phyloP scores from a whole-genome alignment of 2,797 vertebrate genomes.

The Myripristis jacobus region DNA sequence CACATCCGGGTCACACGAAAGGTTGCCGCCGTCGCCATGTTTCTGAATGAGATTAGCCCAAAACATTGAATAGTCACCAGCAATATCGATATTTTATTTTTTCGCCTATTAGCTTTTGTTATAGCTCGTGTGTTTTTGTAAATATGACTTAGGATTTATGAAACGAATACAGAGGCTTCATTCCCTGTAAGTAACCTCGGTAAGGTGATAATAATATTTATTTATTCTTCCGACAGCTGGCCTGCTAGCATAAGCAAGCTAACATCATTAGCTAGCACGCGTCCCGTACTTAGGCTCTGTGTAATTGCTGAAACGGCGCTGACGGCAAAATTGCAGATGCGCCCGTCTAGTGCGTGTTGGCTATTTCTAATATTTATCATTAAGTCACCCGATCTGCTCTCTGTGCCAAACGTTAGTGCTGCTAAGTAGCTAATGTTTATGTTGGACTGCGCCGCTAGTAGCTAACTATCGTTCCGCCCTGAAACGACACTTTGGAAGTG shows the following conservation, averaged over 20 bases:
- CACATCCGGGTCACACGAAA: slow-evolving; percentile 79
- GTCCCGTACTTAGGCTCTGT: slow-evolving; percentile 22
- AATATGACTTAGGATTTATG: slow-evolving; percentile 71
- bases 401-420: neutral
- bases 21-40: slow-evolving; percentile 80
- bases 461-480: slow-evolving; percentile 48
- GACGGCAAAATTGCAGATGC: neutral
- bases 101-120: slow-evolving; percentile 44
- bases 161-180: slow-evolving; percentile 49
- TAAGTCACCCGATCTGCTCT: accelerated
- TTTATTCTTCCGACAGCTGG: slow-evolving; percentile 56
- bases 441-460: slow-evolving; percentile 2
- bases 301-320: slow-evolving; percentile 33
- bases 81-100: slow-evolving; percentile 69
- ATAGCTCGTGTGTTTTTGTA: slow-evolving; percentile 47
- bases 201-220: slow-evolving; percentile 39
- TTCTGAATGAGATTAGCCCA: slow-evolving; percentile 80
- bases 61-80: slow-evolving; percentile 76
- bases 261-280: slow-evolving; percentile 65
- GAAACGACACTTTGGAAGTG: slow-evolving; percentile 18
- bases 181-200: slow-evolving; percentile 75
- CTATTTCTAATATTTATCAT: accelerated
- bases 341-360: no score
- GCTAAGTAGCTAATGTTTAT: neutral
- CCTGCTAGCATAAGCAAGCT: slow-evolving; percentile 71